Conservation (phyloP, 1,140 invertebrate genomes). For the Papilio aristodemus region DNA sequence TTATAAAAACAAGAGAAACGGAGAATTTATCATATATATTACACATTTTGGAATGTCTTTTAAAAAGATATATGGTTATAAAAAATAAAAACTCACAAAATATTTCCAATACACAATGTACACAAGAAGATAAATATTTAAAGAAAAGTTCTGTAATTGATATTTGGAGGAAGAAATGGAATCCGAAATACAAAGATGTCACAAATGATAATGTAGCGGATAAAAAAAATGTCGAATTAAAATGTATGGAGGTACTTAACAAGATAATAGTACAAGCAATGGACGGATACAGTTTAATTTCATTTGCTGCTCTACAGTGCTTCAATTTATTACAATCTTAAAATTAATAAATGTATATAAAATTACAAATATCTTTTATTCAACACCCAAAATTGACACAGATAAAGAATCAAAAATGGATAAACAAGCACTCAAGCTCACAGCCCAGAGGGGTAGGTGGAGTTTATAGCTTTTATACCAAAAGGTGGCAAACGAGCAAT, state of each 20-base stretch:
- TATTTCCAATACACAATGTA: conserved; percentile 39
- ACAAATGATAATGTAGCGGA: conserved; percentile 36
- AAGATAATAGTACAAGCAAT: conserved; percentile 61
- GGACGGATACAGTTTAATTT: conserved; percentile 59
- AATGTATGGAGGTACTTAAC: conserved; percentile 57
- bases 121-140: conserved; percentile 45
- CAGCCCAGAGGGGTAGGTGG: too few relatives aligned
- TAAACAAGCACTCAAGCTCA: too few relatives aligned
- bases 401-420: too few relatives aligned
- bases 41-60: conserved; percentile 55
- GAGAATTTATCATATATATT: conserved; percentile 63
- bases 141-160: conserved; percentile 57
- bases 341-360: neutral
- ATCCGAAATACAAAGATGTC: conserved; percentile 43
- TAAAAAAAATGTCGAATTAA: conserved; percentile 43
- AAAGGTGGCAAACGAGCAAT: too few relatives aligned
- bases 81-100: conserved; percentile 39
- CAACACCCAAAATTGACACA: too few relatives aligned
- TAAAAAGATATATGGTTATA: conserved; percentile 47
- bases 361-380: neutral
- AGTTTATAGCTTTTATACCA: too few relatives aligned
- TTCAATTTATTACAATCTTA: conserved; percentile 59
- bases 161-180: conserved; percentile 66
- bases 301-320: conserved; percentile 62
- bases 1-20: conserved; percentile 40